Evolutionary conservation across 2,888 invertebrate species (phyloP).

Genomic region (Drosophila colorata): DNA sequence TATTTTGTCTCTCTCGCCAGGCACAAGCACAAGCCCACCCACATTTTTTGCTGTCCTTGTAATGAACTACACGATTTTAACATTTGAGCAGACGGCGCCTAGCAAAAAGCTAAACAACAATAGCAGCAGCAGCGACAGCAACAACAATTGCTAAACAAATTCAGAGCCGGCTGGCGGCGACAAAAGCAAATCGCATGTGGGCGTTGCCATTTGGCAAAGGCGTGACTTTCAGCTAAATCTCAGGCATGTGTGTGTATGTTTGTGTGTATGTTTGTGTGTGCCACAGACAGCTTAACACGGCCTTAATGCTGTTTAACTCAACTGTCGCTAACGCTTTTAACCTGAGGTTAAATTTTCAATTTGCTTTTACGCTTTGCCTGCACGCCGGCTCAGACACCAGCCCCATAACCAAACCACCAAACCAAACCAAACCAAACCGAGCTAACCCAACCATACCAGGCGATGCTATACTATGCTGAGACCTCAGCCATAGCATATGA

Average conservation of each 20-base stretch:
- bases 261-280: slow-evolving; percentile 37
- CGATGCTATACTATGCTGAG: background rate
- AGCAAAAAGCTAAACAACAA: slow-evolving; percentile 58
- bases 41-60: slow-evolving; percentile 25
- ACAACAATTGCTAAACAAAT: slow-evolving; percentile 61
- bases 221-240: slow-evolving; percentile 57
- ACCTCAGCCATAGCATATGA: slow-evolving; percentile 9
- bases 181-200: slow-evolving; percentile 46
- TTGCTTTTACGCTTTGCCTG: slow-evolving; percentile 63
- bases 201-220: slow-evolving; percentile 46
- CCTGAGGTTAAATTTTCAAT: slow-evolving; percentile 80
- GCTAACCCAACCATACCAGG: slow-evolving; percentile 18
- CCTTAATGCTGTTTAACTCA: slow-evolving; percentile 78
- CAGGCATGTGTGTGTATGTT: slow-evolving; percentile 18
- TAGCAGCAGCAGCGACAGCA: background rate
- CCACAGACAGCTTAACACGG: slow-evolving; percentile 75
- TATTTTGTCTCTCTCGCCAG: slow-evolving; percentile 39
- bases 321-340: slow-evolving; percentile 79
- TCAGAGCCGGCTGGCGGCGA: slow-evolving; percentile 48
- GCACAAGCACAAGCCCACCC: background rate
- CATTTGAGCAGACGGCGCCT: slow-evolving; percentile 66
- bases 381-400: slow-evolving; percentile 49
- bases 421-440: slow-evolving; percentile 15
- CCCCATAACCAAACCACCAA: slow-evolving; percentile 25
- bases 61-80: slow-evolving; percentile 78